A percentile compares a stretch with the other conserved stretches of the same genome.
phyloP scores from a whole-genome alignment of 2,113 vertebrate species.

The Typhlomys cinereus region DNA sequence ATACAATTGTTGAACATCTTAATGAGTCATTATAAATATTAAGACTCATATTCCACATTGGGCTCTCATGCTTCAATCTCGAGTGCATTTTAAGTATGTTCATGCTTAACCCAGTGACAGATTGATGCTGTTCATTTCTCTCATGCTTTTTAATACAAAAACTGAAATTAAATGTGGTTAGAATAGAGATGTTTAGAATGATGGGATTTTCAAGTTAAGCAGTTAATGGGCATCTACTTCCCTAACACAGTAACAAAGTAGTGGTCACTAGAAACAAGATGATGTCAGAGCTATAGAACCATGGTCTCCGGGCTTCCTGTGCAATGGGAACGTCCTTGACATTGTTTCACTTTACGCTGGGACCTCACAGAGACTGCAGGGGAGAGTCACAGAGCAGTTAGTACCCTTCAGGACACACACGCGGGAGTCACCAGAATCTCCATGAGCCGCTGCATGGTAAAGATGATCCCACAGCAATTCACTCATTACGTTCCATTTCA shows the following conservation, averaged over 20 bases:
- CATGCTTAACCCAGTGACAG: slow-evolving; percentile 25
- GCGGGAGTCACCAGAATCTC: not conserved
- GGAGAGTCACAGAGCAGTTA: not conserved
- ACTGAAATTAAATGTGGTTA: not conserved
- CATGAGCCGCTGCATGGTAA: not conserved
- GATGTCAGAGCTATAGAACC: no score
- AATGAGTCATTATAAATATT: not conserved
- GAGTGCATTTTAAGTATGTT: slow-evolving; percentile 4
- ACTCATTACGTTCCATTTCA: slow-evolving; percentile 8
- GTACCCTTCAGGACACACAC: not conserved
- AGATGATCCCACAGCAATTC: not conserved
- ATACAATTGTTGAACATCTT: not conserved
- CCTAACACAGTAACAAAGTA: not conserved
- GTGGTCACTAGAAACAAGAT: no score
- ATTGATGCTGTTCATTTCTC: not conserved
- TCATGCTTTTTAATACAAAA: slow-evolving; percentile 15
- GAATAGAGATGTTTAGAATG: not conserved
- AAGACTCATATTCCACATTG: slow-evolving; percentile 11
- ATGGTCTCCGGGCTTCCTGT: no score
- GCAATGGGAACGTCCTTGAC: not conserved
- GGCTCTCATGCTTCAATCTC: not conserved
- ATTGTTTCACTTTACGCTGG: not conserved
- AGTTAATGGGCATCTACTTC: not conserved
- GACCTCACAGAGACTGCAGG: not conserved
- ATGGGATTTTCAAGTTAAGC: slow-evolving; percentile 11